These are phyloP conservation scores for Drosophila pseudoobscura DNA, from an alignment of 1,140 invertebrate species.

Conservation along the genomic window DNA sequence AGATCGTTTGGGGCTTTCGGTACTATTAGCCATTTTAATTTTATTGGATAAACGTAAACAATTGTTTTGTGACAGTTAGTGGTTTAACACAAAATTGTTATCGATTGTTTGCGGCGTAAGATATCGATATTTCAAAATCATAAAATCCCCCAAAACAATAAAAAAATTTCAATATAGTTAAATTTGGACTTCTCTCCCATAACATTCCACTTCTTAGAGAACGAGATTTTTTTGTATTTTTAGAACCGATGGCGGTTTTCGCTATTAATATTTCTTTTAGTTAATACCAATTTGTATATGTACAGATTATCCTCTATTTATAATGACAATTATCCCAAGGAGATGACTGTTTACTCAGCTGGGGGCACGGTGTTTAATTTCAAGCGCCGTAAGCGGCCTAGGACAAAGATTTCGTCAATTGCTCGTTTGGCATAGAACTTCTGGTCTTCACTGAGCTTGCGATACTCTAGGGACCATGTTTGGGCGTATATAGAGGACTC, in stretches of 20 bases:
- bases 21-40: not conserved
- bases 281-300: conserved; percentile 36
- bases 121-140: no score
- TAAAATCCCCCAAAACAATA: no score
- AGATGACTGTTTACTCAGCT: conserved; percentile 14
- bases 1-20: no score
- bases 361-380: conserved; percentile 61
- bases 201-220: no score
- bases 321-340: no score
- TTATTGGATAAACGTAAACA: conserved; percentile 1
- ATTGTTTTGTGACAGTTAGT: no score
- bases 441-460: conserved; percentile 64
- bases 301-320: not conserved
- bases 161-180: no score
- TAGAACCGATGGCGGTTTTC: conserved; percentile 18
- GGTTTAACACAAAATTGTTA: no score
- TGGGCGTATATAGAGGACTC: conserved; percentile 62
- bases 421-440: conserved; percentile 67
- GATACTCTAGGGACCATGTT: conserved; percentile 66
- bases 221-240: not conserved
- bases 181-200: no score
- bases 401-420: conserved; percentile 68
- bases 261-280: conserved; percentile 20
- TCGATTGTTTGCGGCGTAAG: no score
- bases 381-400: conserved; percentile 59